These are phyloP conservation scores for Ptiloglossa arizonensis DNA, from an alignment of 1,140 invertebrate genomes.

Conservation along the genomic window DNA sequence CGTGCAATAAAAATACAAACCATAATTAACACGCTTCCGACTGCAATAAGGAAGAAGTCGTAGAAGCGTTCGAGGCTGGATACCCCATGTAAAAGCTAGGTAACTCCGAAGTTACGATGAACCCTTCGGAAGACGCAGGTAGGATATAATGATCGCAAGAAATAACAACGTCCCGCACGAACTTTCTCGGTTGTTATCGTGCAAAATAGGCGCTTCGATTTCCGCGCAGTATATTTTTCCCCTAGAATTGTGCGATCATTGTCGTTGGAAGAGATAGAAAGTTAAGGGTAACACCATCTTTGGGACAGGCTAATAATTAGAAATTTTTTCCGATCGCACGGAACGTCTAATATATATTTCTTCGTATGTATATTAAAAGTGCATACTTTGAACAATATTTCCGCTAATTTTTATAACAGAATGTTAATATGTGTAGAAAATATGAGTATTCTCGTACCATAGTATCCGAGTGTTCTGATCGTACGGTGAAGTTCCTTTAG, in stretches of 20 bases:
- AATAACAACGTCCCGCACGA: neutral
- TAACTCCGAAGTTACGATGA: neutral
- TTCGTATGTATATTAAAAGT: no score
- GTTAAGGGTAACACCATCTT: no score
- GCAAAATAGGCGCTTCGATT: neutral
- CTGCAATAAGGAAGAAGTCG: conserved; percentile 28
- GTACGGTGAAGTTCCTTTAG: no score
- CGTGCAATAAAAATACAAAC: conserved; percentile 4
- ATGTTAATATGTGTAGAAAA: no score
- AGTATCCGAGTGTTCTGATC: no score
- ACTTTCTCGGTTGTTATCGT: conserved; percentile 10
- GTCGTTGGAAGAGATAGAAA: no score
- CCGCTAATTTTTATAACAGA: no score
- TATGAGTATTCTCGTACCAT: no score
- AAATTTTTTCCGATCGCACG: no score
- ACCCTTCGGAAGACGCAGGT: neutral
- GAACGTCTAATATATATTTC: no score
- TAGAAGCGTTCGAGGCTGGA: neutral
- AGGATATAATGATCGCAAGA: neutral
- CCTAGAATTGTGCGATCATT: neutral
- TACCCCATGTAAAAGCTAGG: neutral
- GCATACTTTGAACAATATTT: no score
- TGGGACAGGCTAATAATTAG: no score
- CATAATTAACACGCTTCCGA: conserved; percentile 32
- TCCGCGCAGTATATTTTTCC: neutral